These are phyloP conservation scores for Galleria mellonella DNA, from an alignment of 1,140 invertebrate species.

Conservation along the genomic window DNA sequence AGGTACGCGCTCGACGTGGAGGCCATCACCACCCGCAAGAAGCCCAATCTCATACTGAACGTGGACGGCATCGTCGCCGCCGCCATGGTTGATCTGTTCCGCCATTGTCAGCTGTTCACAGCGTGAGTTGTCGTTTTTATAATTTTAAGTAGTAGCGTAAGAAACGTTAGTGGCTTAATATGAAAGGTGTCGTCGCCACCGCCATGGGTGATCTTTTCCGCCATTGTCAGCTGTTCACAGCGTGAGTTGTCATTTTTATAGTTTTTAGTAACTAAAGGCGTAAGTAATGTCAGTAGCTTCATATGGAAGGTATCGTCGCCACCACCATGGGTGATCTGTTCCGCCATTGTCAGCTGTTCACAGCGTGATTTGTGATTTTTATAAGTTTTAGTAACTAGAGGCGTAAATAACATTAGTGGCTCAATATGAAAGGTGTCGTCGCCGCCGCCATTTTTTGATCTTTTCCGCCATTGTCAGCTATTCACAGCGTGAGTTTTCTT, in stretches of 20 bases:
- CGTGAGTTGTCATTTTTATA: conserved; percentile 75
- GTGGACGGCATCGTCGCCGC: conserved; percentile 99
- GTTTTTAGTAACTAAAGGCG: too few relatives aligned
- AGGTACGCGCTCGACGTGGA: conserved; percentile 98
- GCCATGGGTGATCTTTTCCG: conserved; percentile 97
- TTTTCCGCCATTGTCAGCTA: conserved; percentile 92
- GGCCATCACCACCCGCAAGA: conserved; percentile 99
- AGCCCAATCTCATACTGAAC: conserved; percentile 99
- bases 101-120: conserved; percentile 95
- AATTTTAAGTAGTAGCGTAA: too few relatives aligned
- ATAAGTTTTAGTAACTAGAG: too few relatives aligned
- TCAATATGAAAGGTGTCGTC: conserved; percentile 99
- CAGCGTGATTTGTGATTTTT: conserved; percentile 79
- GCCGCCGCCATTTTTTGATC: conserved; percentile 98
- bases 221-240: conserved; percentile 94
- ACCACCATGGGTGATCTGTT: conserved; percentile 98
- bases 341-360: conserved; percentile 93
- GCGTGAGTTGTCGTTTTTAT: conserved; percentile 76
- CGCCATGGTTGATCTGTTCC: conserved; percentile 96
- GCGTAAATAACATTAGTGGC: too few relatives aligned
- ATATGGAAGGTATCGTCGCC: conserved; percentile 99
- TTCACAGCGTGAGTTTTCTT: conserved; percentile 87
- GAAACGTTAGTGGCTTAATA: too few relatives aligned
- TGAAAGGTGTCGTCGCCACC: conserved; percentile 98
- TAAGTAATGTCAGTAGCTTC: too few relatives aligned